A percentile compares a stretch with the other conserved stretches of the same genome.
phyloP scores from a whole-genome alignment of 2,888 invertebrate species.

The Orthonychiurus folsomi region DNA sequence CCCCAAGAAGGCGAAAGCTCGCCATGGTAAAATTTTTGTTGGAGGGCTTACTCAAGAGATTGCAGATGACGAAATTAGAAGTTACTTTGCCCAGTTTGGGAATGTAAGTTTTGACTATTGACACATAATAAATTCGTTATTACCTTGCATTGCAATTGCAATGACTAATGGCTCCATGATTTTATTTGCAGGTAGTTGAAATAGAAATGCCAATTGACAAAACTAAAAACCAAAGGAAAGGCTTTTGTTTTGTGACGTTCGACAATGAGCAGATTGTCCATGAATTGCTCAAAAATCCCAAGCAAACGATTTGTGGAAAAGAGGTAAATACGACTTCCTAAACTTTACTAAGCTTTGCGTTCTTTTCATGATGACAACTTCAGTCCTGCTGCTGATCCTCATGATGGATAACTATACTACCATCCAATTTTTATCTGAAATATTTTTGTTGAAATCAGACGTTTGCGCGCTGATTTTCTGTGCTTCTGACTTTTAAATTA shows the following conservation, averaged over 20 bases:
- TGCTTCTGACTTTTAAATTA: constrained; percentile 6
- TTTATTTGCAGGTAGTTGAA: constrained; percentile 75
- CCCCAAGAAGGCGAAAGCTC: constrained; percentile 89
- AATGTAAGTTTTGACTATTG: constrained; percentile 72
- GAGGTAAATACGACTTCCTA: constrained; percentile 47
- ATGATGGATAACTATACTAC: constrained; percentile 35
- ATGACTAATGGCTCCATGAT: too few relatives aligned
- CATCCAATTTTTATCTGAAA: constrained; percentile 31
- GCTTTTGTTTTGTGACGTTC: constrained; percentile 95
- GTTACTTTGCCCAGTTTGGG: constrained; percentile 85
- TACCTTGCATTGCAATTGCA: too few relatives aligned
- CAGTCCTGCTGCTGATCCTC: constrained; percentile 38
- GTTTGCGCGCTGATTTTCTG: too few relatives aligned
- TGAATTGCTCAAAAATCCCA: constrained; percentile 79
- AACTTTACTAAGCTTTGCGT: background rate
- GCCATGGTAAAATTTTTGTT: constrained; percentile 92
- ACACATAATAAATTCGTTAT: too few relatives aligned
- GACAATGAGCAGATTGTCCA: constrained; percentile 90
- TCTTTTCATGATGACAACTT: constrained; percentile 30
- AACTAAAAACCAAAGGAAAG: constrained; percentile 90
- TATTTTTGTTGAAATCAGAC: too few relatives aligned
- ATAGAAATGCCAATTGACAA: constrained; percentile 96
- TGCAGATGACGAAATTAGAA: constrained; percentile 85
- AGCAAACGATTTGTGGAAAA: constrained; percentile 85
- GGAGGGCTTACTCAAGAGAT: constrained; percentile 88